Conservation (phyloP, 2,113 vertebrate genomes). For the Polyodon spathula region DNA sequence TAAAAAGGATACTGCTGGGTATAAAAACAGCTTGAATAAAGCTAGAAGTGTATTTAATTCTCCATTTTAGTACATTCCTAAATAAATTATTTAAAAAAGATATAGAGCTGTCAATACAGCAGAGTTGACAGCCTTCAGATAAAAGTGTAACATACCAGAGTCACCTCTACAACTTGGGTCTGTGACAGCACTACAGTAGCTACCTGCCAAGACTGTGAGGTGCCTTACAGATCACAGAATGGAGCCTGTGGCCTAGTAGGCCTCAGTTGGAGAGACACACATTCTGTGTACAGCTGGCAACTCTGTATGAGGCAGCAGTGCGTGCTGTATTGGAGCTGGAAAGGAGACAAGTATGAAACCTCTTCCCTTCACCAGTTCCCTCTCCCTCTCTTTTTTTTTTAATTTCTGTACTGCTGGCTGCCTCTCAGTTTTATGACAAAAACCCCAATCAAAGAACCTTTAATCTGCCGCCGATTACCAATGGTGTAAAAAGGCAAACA, state of each 20-base stretch:
- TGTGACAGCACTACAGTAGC: slow-evolving; percentile 75
- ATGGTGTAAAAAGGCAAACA: slow-evolving; percentile 76
- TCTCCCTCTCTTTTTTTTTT: slow-evolving; percentile 37
- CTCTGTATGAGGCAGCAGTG: slow-evolving; percentile 96
- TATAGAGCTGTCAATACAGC: slow-evolving; percentile 11
- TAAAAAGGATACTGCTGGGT: no score
- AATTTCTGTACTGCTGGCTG: slow-evolving; percentile 63
- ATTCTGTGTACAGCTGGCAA: slow-evolving; percentile 99
- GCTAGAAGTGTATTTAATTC: no score
- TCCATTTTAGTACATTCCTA: no score
- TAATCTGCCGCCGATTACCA: slow-evolving; percentile 80
- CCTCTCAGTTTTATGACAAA: slow-evolving; percentile 75
- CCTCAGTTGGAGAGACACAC: slow-evolving; percentile 82
- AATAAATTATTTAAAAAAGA: no score
- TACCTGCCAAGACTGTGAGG: slow-evolving; percentile 88
- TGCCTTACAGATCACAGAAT: slow-evolving; percentile 78
- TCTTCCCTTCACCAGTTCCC: slow-evolving; percentile 74
- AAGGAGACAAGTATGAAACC: slow-evolving; percentile 86
- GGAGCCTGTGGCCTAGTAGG: slow-evolving; percentile 83
- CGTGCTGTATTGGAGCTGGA: slow-evolving; percentile 88
- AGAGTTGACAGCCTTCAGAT: slow-evolving; percentile 24
- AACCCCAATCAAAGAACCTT: slow-evolving; percentile 77
- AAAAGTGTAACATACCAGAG: slow-evolving; percentile 42
- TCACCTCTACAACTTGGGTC: slow-evolving; percentile 90
- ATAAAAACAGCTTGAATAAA: no score